phyloP scores from a whole-genome alignment of 2,797 vertebrate species.

The Chiloscyllium punctatum region DNA sequence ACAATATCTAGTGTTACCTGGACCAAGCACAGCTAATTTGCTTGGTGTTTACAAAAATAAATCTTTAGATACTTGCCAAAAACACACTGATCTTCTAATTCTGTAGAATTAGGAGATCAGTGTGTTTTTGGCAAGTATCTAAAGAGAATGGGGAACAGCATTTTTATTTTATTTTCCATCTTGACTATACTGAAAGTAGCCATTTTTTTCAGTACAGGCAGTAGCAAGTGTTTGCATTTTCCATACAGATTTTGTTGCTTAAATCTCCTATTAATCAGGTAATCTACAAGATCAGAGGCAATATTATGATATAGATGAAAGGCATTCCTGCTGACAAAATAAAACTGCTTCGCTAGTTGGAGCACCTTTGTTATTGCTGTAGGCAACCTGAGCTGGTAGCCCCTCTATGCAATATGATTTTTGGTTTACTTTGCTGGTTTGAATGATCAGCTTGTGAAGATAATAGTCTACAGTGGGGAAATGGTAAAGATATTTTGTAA shows the following conservation, averaged over 20 bases:
- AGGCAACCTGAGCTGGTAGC: background rate
- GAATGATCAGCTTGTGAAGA: background rate
- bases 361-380: background rate
- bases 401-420: background rate
- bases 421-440: background rate
- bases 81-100: background rate
- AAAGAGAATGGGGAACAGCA: background rate
- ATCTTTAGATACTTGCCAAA: background rate
- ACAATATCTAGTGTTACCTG: background rate
- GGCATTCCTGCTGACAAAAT: background rate
- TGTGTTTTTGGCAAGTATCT: background rate
- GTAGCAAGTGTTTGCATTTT: background rate
- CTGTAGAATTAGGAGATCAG: background rate
- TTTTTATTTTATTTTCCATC: background rate
- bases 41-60: background rate
- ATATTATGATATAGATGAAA: background rate
- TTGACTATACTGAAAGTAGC: background rate
- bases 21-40: background rate
- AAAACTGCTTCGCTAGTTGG: background rate
- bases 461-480: background rate
- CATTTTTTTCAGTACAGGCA: background rate
- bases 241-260: background rate
- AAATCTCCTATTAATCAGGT: background rate
- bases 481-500: background rate
- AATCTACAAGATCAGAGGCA: background rate